Evolutionary conservation across 1,140 invertebrate genomes (phyloP), one percentile per base, ranked within the genome.

Genomic region (Homarus americanus): DNA sequence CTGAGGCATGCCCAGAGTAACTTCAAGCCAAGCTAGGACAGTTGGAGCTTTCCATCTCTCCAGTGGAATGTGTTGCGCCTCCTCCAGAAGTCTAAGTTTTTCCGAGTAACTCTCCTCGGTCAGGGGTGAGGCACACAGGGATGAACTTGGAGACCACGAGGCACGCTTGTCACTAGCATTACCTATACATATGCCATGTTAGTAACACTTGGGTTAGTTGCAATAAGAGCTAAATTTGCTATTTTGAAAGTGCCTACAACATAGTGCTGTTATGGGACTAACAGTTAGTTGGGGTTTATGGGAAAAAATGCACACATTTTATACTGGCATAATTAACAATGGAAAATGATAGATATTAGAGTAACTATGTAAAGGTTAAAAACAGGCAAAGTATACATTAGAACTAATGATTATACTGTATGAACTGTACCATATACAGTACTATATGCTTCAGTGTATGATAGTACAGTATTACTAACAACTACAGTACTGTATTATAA

Each of bases 1-100:
- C 93, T 98, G 97, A 0, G 98, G 97, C 98, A 99, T 98, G 32
- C 97, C 98, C 4, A 99, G 95, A 0, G 97, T 97, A 32, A 98
- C 96, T 94, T 98, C 98, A 58, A 99, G 94, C 98, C 98, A 99
- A 0, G 98, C 97, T 20, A 98, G 95, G 63, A 99, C 98, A 72
- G 98, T 98, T 0, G 97, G 97, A 32, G 98, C 98, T 91, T 97
- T 96, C 98, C 98, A 99, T 93, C 97, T 95, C 92, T 98, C 97
- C 95, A 98, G 97, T n/a, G 97, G 97, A 89, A 98, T 95, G 1
- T 97, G 96, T 2, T 97, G 97, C 7, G 97, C 97, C 94, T 98
- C 97, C 44, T 98, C 96, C 12, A 98, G 94, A 41, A 98, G 94
- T 73, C 96, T 95, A 49, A 97, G 94, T 94, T 97, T 97, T 93